Percentiles rank a stretch among this genome's conserved stretches.
phyloP scores from a whole-genome alignment of 1,140 invertebrate genomes.

The Drosophila parvula region DNA sequence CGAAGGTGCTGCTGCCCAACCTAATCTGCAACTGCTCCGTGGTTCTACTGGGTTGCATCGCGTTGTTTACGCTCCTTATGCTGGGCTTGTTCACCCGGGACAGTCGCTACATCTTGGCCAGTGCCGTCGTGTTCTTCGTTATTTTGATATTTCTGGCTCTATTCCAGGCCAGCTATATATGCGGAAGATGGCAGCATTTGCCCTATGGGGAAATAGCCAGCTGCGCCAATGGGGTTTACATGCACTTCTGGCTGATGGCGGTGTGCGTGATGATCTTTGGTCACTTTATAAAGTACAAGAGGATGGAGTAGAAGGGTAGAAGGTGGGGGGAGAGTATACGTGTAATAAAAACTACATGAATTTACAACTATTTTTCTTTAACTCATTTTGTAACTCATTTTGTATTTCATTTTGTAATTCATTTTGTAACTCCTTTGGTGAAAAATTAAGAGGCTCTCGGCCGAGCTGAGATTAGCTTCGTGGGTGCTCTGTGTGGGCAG shows the following conservation, averaged over 20 bases:
- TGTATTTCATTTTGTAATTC: too few species aligned
- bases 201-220: background rate
- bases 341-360: background rate
- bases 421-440: too few species aligned
- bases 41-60: background rate
- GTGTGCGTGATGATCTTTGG: conserved; percentile 2
- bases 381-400: too few species aligned
- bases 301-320: background rate
- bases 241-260: conserved; percentile 11
- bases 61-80: conserved; percentile 3
- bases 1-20: background rate
- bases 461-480: too few species aligned
- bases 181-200: conserved; percentile 4
- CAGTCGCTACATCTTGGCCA: background rate
- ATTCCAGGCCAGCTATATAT: conserved; percentile 3
- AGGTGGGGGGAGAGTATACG: background rate
- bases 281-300: background rate
- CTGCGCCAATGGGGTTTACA: conserved; percentile 5
- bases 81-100: background rate
- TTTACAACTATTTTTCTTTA: too few species aligned
- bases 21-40: conserved; percentile 3
- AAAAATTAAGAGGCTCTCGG: too few species aligned
- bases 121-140: conserved; percentile 3
- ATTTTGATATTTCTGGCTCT: background rate
- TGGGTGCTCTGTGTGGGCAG: too few species aligned